Evolutionary conservation across 2,797 vertebrate genomes (phyloP).

Genomic region (Enteromius mattozi): DNA sequence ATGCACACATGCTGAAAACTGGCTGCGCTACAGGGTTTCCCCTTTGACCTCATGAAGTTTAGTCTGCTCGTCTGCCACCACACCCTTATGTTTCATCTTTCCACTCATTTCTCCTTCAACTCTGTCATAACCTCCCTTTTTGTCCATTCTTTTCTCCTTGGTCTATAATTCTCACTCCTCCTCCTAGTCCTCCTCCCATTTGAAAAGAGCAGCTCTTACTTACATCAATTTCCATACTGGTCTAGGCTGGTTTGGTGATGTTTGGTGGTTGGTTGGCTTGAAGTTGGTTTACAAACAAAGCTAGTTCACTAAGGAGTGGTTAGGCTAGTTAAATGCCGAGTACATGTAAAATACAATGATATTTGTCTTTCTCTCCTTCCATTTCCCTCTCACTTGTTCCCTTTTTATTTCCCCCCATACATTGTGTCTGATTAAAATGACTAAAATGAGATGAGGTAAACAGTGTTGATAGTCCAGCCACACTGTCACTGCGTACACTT

Average conservation of each 20-base stretch:
- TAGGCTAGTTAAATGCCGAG: neutral
- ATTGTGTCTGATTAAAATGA: slow-evolving; percentile 39
- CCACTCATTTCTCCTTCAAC: slow-evolving; percentile 13
- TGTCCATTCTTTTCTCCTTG: neutral
- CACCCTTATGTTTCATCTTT: slow-evolving; percentile 36
- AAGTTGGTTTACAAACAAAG: neutral
- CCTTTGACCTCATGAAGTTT: slow-evolving; percentile 39
- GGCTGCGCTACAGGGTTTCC: slow-evolving; percentile 27
- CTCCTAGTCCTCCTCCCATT: neutral
- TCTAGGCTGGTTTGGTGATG: neutral
- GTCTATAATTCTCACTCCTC: neutral
- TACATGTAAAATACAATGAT: neutral
- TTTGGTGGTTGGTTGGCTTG: neutral
- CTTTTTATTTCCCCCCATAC: neutral
- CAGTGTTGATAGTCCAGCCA: slow-evolving; percentile 54
- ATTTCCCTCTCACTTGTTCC: neutral
- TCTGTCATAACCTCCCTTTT: slow-evolving; percentile 7
- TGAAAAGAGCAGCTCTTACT: neutral
- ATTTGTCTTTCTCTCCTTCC: neutral
- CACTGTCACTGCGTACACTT: slow-evolving; percentile 12
- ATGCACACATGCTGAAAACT: slow-evolving; percentile 21
- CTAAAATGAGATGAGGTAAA: slow-evolving; percentile 38
- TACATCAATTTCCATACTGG: neutral
- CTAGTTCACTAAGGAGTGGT: neutral
- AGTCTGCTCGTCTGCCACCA: slow-evolving; percentile 46